Base-by-base conservation (phyloP, 2,113 vertebrate genomes). In the Phyllostomus discolor region DNA sequence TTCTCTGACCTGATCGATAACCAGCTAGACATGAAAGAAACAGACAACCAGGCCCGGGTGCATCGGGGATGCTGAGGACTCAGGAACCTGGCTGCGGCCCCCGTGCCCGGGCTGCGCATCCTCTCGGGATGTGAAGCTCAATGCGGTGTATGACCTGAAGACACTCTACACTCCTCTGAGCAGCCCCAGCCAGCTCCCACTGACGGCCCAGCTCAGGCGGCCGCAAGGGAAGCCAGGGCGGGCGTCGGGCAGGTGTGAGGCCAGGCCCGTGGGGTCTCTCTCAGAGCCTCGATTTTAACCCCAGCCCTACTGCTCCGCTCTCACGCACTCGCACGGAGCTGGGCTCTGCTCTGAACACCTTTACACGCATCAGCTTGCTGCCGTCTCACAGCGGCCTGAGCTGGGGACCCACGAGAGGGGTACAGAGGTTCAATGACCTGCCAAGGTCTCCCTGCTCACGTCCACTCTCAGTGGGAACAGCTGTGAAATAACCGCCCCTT, bases 301-400 rank as follows among this genome's bases (percentile, higher is more conserved):
- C 16, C 20, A 4, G 79, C 33, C 31, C 11, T 10, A 16, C 3
- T 2, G 31, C 0, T 0, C n/a, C 11, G 69, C 54, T 31, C n/a
- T 35, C 1, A 7, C 15, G n/a, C 10, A 2, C 75, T 2, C 6
- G 5, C 31, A 76, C 72, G 3, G 17, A 2, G 14, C 43, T 24
- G 28, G 57, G 48, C 79, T 72, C 69, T 66, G 28, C 2, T 54
- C 67, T n/a, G 17, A 75, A 54, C 17, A 17, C 72, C 2, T 19
- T 0, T 26, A n/a, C 31, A 8, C 0, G 0, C 22, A 28, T 3
- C 2, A n/a, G 72, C n/a, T 35, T 48, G 10, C 6, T 22, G 2
- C 20, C 20, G 88, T 54, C 59, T 43, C 72, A 28, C 2, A 16
- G 43, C 10, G 1, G 38, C 66, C 76, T 41, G 35, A n/a, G 9